These are phyloP conservation scores for Amphiprion clarkii DNA, from an alignment of 2,797 vertebrate species.

Conservation along the genomic window DNA sequence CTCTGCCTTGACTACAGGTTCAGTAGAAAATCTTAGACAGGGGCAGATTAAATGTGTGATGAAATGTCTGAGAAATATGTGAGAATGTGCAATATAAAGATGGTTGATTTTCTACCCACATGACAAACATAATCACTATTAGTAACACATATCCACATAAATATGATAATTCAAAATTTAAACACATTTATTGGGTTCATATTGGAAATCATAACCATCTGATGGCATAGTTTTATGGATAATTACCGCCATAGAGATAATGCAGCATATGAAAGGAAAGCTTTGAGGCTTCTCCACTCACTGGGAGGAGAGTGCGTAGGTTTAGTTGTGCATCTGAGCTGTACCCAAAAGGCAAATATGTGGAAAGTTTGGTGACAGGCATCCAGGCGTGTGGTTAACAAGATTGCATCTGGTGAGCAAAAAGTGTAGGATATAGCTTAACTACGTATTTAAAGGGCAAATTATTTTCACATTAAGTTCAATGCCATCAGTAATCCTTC, in stretches of 20 bases:
- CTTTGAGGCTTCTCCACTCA: slow-evolving; percentile 80
- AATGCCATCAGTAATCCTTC: slow-evolving; percentile 79
- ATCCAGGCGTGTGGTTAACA: slow-evolving; percentile 78
- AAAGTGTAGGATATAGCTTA: slow-evolving; percentile 75
- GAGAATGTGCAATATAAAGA: slow-evolving; percentile 76
- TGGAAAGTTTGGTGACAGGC: slow-evolving; percentile 82
- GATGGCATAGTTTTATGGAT: slow-evolving; percentile 84
- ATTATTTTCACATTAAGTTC: slow-evolving; percentile 81
- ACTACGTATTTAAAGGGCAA: slow-evolving; percentile 72
- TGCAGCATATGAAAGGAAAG: slow-evolving; percentile 79
- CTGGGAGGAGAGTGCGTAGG: slow-evolving; percentile 82
- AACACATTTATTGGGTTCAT: slow-evolving; percentile 83
- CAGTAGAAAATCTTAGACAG: slow-evolving; percentile 81
- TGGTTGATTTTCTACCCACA: slow-evolving; percentile 82
- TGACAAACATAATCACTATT: slow-evolving; percentile 84
- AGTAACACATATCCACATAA: slow-evolving; percentile 85
- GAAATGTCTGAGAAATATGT: slow-evolving; percentile 86
- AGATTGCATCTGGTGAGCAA: slow-evolving; percentile 81
- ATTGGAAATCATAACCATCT: slow-evolving; percentile 83
- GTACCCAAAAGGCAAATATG: slow-evolving; percentile 80
- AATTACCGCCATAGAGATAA: slow-evolving; percentile 81
- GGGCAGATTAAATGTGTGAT: slow-evolving; percentile 86
- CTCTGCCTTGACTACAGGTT: slow-evolving; percentile 81
- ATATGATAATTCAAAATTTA: slow-evolving; percentile 84
- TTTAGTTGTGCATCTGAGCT: slow-evolving; percentile 77